A percentile compares a stretch with the other conserved stretches of the same genome.
These are phyloP conservation scores for Carpatolechia fugitivella DNA, from an alignment of 2,888 invertebrate species.

Conservation along the genomic window DNA sequence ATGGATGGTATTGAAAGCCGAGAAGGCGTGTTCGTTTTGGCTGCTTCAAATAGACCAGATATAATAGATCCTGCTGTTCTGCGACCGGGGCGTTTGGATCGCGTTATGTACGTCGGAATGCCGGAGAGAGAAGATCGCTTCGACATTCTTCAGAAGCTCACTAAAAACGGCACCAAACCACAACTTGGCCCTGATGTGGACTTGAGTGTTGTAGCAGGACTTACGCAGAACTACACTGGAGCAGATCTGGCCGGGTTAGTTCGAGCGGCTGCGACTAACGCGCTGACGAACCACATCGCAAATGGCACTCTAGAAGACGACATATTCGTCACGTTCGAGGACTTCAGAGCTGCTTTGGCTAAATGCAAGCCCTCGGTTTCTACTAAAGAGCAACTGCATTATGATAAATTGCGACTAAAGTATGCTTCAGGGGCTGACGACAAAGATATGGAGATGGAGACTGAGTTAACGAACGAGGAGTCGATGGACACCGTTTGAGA, in stretches of 20 bases:
- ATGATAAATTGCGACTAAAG: constrained; percentile 84
- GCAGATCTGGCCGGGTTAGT: constrained; percentile 96
- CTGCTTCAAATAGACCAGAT: constrained; percentile 97
- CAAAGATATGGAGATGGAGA: constrained; percentile 79
- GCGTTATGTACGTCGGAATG: constrained; percentile 93
- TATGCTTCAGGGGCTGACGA: constrained; percentile 79
- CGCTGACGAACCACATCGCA: constrained; percentile 87
- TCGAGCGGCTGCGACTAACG: constrained; percentile 90
- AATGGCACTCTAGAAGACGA: constrained; percentile 72
- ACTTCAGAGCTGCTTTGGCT: constrained; percentile 87
- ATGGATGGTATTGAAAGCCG: constrained; percentile 98
- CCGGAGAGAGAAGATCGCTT: constrained; percentile 88
- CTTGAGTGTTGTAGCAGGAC: constrained; percentile 83
- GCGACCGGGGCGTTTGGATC: constrained; percentile 92
- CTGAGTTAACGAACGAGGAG: constrained; percentile 66
- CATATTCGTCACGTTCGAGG: constrained; percentile 82
- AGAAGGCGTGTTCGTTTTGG: constrained; percentile 95
- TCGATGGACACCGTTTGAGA: constrained; percentile 74
- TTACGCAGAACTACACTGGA: constrained; percentile 91
- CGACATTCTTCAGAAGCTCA: constrained; percentile 93
- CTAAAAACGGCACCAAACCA: constrained; percentile 92
- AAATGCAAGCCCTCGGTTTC: constrained; percentile 94
- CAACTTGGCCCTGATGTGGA: constrained; percentile 87
- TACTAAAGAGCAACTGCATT: constrained; percentile 87
- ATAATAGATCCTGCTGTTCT: constrained; percentile 97